These are phyloP conservation scores for Phasia obesa DNA, from an alignment of 2,888 invertebrate species.

Conservation along the genomic window DNA sequence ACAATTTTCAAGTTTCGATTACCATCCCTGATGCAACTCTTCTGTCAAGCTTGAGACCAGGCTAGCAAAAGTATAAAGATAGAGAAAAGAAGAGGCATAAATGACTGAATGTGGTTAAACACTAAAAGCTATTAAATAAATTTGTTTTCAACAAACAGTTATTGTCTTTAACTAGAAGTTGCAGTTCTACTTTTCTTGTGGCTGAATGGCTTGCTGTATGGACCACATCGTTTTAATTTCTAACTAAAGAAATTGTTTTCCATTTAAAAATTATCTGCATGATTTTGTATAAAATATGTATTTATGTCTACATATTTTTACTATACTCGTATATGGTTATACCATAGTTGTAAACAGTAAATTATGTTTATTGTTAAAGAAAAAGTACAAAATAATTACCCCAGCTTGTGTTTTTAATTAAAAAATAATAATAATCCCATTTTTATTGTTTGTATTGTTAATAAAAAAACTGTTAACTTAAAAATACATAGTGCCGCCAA, in stretches of 20 bases:
- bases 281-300: not conserved
- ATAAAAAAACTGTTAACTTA: too few species aligned
- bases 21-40: not conserved
- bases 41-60: not conserved
- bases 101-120: conserved; percentile 33
- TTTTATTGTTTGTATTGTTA: too few species aligned
- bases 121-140: conserved; percentile 55
- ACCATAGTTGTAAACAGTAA: too few species aligned
- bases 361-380: too few species aligned
- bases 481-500: too few species aligned
- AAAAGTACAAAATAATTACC: too few species aligned
- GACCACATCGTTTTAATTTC: not conserved
- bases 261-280: conserved; percentile 1
- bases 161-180: conserved; percentile 57
- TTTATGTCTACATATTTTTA: not conserved
- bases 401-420: too few species aligned
- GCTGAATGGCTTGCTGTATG: not conserved
- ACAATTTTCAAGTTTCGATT: too few species aligned
- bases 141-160: conserved; percentile 56
- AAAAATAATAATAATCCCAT: too few species aligned
- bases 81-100: not conserved
- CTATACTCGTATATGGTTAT: too few species aligned
- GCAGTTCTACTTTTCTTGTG: conserved; percentile 36
- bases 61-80: not conserved
- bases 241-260: conserved; percentile 9